Conservation (phyloP, 1,140 invertebrate species). For the Gerris buenoi region DNA sequence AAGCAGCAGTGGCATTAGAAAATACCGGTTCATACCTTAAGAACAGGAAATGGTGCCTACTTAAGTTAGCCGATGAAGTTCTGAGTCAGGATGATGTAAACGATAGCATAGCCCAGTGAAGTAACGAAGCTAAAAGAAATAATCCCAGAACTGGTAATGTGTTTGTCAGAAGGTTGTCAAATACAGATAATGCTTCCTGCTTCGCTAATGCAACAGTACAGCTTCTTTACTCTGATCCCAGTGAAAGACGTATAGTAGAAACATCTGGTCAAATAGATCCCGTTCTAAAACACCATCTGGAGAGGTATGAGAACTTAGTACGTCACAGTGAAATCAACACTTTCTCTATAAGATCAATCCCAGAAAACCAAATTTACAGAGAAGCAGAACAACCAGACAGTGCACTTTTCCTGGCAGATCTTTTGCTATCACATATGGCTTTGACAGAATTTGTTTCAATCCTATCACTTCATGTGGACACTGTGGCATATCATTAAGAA, state of each 20-base stretch:
- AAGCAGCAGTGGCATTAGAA: no score
- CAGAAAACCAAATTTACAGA: not conserved
- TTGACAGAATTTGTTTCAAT: not conserved
- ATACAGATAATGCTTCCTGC: not conserved
- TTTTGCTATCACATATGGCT: not conserved
- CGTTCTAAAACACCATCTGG: not conserved
- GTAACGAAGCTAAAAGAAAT: not conserved
- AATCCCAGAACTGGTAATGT: not conserved
- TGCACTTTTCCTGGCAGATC: not conserved
- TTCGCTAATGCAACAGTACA: not conserved
- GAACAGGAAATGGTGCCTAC: not conserved
- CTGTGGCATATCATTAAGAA: not conserved
- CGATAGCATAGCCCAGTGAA: not conserved
- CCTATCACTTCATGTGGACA: not conserved
- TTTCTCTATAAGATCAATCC: not conserved
- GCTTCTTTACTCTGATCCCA: not conserved
- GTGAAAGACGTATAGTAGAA: not conserved
- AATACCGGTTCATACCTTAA: not conserved
- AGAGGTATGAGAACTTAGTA: not conserved
- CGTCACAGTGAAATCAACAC: not conserved
- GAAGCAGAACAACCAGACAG: not conserved
- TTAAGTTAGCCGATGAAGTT: not conserved
- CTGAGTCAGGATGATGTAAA: not conserved
- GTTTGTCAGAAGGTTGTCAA: not conserved
- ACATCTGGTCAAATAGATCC: not conserved